These are phyloP conservation scores for Anhinga rufa DNA, from an alignment of 2,113 vertebrate genomes.

Conservation along the genomic window DNA sequence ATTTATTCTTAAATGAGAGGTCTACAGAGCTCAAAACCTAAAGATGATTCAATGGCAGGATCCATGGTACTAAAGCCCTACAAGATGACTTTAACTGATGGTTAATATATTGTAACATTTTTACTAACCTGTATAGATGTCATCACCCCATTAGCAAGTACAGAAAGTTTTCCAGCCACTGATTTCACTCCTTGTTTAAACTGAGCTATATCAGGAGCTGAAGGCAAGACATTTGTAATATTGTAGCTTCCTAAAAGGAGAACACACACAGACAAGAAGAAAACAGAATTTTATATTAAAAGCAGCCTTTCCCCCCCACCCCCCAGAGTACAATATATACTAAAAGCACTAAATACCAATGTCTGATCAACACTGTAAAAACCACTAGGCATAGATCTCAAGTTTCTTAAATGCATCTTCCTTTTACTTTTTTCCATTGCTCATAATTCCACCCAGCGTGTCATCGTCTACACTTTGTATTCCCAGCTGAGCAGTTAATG, in stretches of 20 bases:
- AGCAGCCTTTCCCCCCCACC: neutral
- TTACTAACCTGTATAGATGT: conserved; percentile 89
- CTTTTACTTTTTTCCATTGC: neutral
- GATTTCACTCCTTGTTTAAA: conserved; percentile 90
- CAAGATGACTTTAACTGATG: neutral
- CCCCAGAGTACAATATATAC: neutral
- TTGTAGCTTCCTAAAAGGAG: conserved; percentile 77
- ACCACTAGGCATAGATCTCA: neutral
- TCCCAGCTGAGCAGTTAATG: neutral
- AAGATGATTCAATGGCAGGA: neutral
- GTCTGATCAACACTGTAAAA: neutral
- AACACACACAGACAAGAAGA: neutral
- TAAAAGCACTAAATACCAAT: neutral
- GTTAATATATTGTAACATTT: neutral
- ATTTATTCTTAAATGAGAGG: neutral
- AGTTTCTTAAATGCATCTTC: neutral
- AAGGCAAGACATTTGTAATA: conserved; percentile 84
- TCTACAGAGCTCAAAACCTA: neutral
- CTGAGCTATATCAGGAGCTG: conserved; percentile 89
- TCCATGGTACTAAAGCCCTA: neutral
- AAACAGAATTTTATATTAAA: neutral
- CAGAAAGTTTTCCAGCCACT: conserved; percentile 90
- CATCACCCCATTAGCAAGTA: conserved; percentile 94
- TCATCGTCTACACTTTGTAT: neutral
- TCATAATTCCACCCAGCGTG: neutral